phyloP scores from a whole-genome alignment of 2,113 vertebrate genomes.

The Burhinus oedicnemus region DNA sequence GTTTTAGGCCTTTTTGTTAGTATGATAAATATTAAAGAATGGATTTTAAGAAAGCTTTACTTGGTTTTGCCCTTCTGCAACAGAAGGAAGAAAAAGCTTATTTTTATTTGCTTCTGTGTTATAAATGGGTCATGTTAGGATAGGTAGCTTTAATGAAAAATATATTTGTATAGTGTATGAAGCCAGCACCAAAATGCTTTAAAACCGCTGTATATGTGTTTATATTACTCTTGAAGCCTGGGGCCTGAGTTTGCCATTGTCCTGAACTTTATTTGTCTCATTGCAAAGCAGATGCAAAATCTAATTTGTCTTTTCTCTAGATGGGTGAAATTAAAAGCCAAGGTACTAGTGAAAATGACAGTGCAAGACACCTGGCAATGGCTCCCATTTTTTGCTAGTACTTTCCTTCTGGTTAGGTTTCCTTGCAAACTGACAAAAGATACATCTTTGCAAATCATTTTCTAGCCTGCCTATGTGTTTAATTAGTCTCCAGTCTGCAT shows the following conservation, averaged over 20 bases:
- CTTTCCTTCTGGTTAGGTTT: neutral
- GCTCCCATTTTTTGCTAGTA: neutral
- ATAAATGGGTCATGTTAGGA: neutral
- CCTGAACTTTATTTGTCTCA: neutral
- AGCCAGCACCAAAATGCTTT: neutral
- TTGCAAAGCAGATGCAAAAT: neutral
- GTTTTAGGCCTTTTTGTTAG: neutral
- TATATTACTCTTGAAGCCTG: neutral
- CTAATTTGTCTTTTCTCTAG: neutral
- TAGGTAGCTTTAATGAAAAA: neutral
- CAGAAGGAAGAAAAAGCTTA: neutral
- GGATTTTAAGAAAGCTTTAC: neutral
- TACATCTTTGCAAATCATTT: neutral
- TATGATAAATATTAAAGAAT: neutral
- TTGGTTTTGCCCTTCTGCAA: neutral
- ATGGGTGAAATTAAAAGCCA: neutral
- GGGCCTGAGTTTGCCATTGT: accelerated
- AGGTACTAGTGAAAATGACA: neutral
- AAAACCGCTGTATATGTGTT: neutral
- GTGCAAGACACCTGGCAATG: neutral
- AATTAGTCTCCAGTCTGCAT: conserved; percentile 53
- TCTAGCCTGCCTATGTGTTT: conserved; percentile 27
- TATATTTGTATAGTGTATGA: neutral
- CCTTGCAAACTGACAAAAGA: conserved; percentile 15
- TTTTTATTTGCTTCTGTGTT: neutral